Base-by-base conservation (phyloP, 2,888 invertebrate species). In the Cenopis cana region DNA sequence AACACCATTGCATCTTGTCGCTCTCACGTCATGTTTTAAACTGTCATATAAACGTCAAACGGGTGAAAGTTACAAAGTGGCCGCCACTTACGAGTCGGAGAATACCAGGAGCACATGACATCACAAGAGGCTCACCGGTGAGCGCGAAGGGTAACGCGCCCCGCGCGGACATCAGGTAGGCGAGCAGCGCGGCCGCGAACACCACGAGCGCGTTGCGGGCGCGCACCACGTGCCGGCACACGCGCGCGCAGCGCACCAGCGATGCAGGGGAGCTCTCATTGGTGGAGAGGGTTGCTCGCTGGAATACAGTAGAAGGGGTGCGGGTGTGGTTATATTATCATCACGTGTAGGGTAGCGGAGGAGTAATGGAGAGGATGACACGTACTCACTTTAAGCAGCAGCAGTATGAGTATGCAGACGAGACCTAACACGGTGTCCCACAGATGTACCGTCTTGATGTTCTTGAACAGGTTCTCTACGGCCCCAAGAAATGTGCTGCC, bases 121-220 rank as follows among this genome's bases (percentile, higher is more conserved):
- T 24, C 9, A n/a, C 3, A 29, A 11, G 36, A 36, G 33, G 18
- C 83, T 86, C 77, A 89, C 97, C 96, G 60, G 96, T 97, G n/a
- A 97, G 89, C 60, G 94, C 93, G 78, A 97, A 97, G 0, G 97
- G 96, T 59, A 91, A 81, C 0, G 89, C 73, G 0, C 95, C 89
- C 76, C 94, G 95, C 10, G 74, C 2, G 12, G 85, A 76, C 50
- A 93, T 77, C 0, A 78, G 72, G 70, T 82, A 93, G 0, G 97
- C 97, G 29, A 97, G 78, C 0, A 95, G 74, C 1, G 96, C 95
- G 6, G 96, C 96, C 0, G 94, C 81, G 65, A 97, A 90, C 20
- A 98, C 97, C 1, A 97, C 95, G 14, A 98, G 85, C 0, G 97
- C 97, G 88, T 98, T 98, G 69, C 97, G 93, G 0, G 96, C 96